Evolutionary conservation across 1,140 invertebrate genomes (phyloP), one percentile per base, ranked within the genome.

Genomic region (Panagrolaimus sp.): DNA sequence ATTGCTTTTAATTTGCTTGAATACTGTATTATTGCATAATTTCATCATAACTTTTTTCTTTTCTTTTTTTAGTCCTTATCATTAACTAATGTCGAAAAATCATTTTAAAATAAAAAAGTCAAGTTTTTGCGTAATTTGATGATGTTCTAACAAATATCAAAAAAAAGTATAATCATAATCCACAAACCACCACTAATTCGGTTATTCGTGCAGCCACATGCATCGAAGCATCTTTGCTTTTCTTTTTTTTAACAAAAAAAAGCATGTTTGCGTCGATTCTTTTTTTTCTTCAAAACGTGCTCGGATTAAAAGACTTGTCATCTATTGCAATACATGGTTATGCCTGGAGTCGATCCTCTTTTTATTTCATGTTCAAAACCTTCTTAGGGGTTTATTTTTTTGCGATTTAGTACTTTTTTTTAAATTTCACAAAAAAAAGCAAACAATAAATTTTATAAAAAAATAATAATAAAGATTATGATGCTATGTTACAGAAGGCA

Each of bases 141-240:
- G 31, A 38, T 38, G 31, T 51, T 11, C 20, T 11, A 57, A 57
- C 20, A 57, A 57, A 57, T 57, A 57, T 57, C 51, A 57, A 57
- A 5, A 11, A 20, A 57, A 57, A 38, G 31, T 51, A 57, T 57
- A 27, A 20, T 57, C 27, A 57, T 57, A 57, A 57, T 57, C 51
- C 20, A 57, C 51, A 57, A 57, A 20, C 51, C 27, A 48, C 31
- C 31, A 48, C 47, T 48, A 57, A 57, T 57, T 20, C 27, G 27
- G 51, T 57, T 57, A 57, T n/a, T 13, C 51, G 51, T 20, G 51
- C 51, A 57, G 51, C 51, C 51, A 57, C n/a, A 57, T 27, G n/a
- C 51, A 57, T 57, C 51, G 51, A 57, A 51, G 51, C 20, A 25
- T 20, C 51, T 25, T 8, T 57, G 51, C 20, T 20, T 27, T 25